Conservation (phyloP, 1,140 invertebrate genomes). For the Eriocheir sinensis region DNA sequence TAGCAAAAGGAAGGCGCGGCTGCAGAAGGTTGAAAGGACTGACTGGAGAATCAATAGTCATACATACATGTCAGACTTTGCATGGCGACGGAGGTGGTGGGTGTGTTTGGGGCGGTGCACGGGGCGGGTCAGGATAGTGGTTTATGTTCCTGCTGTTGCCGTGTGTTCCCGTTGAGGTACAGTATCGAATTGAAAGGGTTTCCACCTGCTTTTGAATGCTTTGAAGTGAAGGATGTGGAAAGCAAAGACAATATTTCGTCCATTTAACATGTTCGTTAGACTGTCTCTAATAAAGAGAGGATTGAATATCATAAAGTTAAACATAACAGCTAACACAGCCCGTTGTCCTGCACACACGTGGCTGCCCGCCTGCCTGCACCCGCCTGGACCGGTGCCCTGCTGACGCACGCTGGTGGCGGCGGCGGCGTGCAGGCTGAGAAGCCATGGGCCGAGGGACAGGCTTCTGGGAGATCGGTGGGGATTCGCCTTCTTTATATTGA, state of each 20-base stretch:
- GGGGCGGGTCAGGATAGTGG: neutral
- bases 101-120: neutral
- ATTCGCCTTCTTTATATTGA: conserved; percentile 31
- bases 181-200: too few species aligned
- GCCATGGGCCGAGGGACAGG: too few species aligned
- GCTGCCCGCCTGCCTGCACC: neutral
- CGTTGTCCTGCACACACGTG: neutral
- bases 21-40: neutral
- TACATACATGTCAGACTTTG: neutral
- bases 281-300: neutral
- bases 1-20: neutral
- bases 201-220: too few species aligned
- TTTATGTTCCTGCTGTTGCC: too few species aligned
- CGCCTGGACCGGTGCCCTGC: neutral
- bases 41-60: neutral
- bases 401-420: too few species aligned
- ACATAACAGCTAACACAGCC: neutral
- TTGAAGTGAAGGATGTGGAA: too few species aligned
- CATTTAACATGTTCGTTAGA: too few species aligned
- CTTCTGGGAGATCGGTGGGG: conserved; percentile 18
- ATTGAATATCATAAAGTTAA: neutral
- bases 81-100: neutral
- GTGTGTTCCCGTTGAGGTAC: too few species aligned
- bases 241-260: too few species aligned
- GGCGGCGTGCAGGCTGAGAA: too few species aligned